Percentiles rank a stretch among this genome's conserved stretches.
These are phyloP conservation scores for Limnephilus marmoratus DNA, from an alignment of 2,888 invertebrate genomes.

Conservation along the genomic window DNA sequence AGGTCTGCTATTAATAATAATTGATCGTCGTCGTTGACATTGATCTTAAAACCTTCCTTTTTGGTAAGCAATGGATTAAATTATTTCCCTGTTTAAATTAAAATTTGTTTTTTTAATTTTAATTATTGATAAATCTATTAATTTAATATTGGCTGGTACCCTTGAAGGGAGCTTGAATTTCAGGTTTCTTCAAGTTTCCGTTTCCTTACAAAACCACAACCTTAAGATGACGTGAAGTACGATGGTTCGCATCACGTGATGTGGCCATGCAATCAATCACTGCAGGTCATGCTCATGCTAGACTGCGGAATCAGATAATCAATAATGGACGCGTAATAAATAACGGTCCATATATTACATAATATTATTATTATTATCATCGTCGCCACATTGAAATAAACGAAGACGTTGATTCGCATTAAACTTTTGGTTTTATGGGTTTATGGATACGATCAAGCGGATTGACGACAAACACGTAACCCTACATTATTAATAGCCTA, in stretches of 20 bases:
- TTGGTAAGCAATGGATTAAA: not conserved
- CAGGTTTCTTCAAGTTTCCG: not conserved
- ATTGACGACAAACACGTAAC: too few relatives aligned
- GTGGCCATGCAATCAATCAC: not conserved
- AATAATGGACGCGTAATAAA: not conserved
- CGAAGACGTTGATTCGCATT: not conserved
- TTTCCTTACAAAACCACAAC: not conserved
- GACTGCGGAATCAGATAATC: not conserved
- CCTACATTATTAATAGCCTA: too few relatives aligned
- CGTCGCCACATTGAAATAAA: not conserved
- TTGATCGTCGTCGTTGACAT: not conserved
- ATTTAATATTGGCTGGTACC: not conserved
- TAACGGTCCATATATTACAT: not conserved
- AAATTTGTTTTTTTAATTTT: not conserved
- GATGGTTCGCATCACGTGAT: not conserved
- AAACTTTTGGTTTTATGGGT: not conserved
- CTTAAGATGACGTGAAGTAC: not conserved
- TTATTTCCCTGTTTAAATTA: not conserved
- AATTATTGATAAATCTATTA: not conserved
- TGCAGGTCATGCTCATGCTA: not conserved
- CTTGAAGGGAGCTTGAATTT: not conserved
- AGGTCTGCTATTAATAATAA: not conserved
- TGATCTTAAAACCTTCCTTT: not conserved
- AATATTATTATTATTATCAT: not conserved
- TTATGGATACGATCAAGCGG: too few relatives aligned